A percentile compares a stretch with the other conserved stretches of the same genome.
These are phyloP conservation scores for Daphoenositta chrysoptera DNA, from an alignment of 2,113 vertebrate species.

Conservation along the genomic window DNA sequence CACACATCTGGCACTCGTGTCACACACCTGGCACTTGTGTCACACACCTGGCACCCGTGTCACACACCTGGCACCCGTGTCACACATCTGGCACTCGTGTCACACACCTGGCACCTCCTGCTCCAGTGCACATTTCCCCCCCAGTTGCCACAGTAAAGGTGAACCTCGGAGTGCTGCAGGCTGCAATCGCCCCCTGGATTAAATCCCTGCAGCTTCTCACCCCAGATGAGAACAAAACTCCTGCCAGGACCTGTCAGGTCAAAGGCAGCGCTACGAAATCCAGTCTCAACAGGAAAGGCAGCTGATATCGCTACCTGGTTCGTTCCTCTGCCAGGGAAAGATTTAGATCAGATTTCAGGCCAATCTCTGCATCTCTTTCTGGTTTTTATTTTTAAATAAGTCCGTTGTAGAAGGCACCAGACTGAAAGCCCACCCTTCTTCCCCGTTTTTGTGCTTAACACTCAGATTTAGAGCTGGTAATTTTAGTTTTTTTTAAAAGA, in stretches of 20 bases:
- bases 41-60: too few relatives aligned
- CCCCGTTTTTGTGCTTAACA: neutral
- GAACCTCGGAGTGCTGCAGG: neutral
- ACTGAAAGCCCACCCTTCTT: neutral
- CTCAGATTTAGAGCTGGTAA: neutral
- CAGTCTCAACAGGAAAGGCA: neutral
- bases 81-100: too few relatives aligned
- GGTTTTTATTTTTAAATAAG: neutral
- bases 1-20: too few relatives aligned
- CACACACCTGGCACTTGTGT: neutral
- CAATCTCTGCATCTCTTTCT: neutral
- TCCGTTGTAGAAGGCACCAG: neutral
- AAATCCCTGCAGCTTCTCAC: neutral
- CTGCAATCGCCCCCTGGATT: neutral
- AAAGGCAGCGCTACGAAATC: neutral
- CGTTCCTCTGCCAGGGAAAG: neutral
- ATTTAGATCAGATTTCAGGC: neutral
- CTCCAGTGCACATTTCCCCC: neutral
- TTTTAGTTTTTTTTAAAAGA: neutral
- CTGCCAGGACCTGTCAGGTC: neutral
- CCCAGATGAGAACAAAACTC: neutral
- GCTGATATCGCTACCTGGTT: neutral
- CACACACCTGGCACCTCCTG: neutral
- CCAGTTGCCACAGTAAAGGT: neutral
- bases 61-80: neutral